Evolutionary conservation across 2,113 vertebrate genomes (phyloP).

Genomic region (Chauna torquata): DNA sequence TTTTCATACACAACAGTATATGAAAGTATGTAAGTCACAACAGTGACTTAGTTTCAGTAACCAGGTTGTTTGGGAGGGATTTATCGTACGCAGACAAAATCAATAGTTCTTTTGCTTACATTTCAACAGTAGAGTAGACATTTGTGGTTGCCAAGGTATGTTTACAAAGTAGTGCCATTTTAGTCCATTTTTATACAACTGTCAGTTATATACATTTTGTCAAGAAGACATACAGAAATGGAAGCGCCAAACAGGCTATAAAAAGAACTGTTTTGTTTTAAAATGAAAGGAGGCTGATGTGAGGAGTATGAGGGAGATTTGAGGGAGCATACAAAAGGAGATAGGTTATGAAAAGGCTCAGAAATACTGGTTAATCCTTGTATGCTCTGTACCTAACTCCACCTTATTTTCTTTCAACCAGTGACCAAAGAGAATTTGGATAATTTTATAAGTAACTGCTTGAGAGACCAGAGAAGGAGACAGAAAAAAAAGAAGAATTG

Average conservation of each 20-base stretch:
- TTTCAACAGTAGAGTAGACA: not conserved
- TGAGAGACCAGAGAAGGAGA: not conserved
- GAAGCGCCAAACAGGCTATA: not conserved
- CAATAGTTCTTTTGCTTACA: slow-evolving; percentile 29
- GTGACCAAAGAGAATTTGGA: not conserved
- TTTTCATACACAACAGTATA: not conserved
- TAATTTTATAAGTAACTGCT: not conserved
- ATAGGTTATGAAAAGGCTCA: not conserved
- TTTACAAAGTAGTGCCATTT: not conserved
- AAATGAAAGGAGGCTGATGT: not conserved
- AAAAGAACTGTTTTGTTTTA: not conserved
- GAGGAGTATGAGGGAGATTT: not conserved
- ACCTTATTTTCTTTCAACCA: not conserved
- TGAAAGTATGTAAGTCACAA: slow-evolving; percentile 48
- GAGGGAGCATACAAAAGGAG: not conserved
- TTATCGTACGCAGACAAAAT: slow-evolving; percentile 23
- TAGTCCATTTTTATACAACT: not conserved
- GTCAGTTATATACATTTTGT: not conserved
- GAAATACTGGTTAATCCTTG: not conserved
- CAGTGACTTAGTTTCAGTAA: slow-evolving; percentile 24
- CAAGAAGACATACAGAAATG: not conserved
- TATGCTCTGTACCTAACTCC: not conserved
- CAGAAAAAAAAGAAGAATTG: not conserved
- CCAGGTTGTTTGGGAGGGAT: slow-evolving; percentile 8
- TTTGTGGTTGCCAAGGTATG: not conserved